These are phyloP conservation scores for Luidia sarsii DNA, from an alignment of 53 echinoderm and acorn worm species.

Conservation along the genomic window DNA sequence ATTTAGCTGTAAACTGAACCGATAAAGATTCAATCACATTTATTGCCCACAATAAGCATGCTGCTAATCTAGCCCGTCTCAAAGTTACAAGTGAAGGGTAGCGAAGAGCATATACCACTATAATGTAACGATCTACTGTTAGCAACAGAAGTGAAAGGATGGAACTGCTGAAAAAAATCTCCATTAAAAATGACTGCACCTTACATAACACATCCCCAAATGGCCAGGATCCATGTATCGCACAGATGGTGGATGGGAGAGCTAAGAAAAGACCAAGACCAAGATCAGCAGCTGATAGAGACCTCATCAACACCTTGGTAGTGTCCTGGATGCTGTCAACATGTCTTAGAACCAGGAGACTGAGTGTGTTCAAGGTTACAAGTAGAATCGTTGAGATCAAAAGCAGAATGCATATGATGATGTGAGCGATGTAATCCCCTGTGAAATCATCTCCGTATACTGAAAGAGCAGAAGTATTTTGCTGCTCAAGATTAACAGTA, in stretches of 20 bases:
- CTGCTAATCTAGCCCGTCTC: slow-evolving; percentile 7
- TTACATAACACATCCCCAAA: slow-evolving; percentile 19
- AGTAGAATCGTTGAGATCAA: slow-evolving; percentile 12
- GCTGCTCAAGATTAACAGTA: neutral
- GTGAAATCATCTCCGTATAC: neutral
- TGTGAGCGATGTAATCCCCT: neutral
- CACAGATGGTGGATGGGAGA: neutral
- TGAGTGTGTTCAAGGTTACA: slow-evolving; percentile 29
- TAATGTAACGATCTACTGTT: slow-evolving; percentile 44
- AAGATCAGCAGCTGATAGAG: slow-evolving; percentile 21
- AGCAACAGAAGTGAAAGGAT: slow-evolving; percentile 15
- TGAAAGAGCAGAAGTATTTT: neutral
- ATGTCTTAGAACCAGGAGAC: slow-evolving; percentile 1
- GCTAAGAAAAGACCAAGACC: neutral
- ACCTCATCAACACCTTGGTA: slow-evolving; percentile 40
- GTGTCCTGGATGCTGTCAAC: slow-evolving; percentile 50
- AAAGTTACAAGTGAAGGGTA: slow-evolving; percentile 28
- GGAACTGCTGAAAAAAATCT: neutral
- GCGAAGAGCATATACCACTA: slow-evolving; percentile 37
- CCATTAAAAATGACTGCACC: neutral
- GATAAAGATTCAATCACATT: neutral
- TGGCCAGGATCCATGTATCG: neutral
- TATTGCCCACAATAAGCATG: neutral
- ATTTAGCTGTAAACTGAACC: neutral
- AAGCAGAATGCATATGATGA: neutral